Conservation (phyloP, 2,797 vertebrate species). For the Spondyliosoma cantharus region DNA sequence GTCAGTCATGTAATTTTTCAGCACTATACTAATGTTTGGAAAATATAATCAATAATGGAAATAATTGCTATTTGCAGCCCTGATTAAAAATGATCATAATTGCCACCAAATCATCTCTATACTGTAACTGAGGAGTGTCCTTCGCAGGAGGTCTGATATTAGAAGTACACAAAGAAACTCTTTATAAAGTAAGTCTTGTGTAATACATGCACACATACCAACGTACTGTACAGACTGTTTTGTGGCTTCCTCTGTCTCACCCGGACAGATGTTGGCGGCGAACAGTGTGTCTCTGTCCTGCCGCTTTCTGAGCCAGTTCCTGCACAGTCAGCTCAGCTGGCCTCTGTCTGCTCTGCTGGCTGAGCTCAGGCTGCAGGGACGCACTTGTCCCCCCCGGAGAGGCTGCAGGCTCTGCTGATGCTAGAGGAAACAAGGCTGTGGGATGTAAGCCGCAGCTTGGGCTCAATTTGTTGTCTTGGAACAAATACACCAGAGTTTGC, state of each 20-base stretch:
- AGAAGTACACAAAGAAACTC: not conserved
- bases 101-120: not conserved
- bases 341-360: conserved; percentile 58
- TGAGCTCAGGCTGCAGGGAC: conserved; percentile 66
- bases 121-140: not conserved
- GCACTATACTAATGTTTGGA: not conserved
- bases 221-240: conserved; percentile 3
- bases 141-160: not conserved
- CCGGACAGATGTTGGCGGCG: conserved; percentile 57
- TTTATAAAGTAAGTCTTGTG: not conserved
- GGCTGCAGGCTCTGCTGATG: conserved; percentile 74
- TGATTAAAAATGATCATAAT: not conserved
- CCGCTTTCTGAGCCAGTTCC: conserved; percentile 38
- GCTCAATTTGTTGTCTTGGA: conserved; percentile 64
- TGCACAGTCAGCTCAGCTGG: conserved; percentile 68
- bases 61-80: not conserved
- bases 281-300: conserved; percentile 48
- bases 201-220: not conserved
- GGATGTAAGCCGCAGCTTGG: conserved; percentile 64
- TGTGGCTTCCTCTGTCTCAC: conserved; percentile 29
- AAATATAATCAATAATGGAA: not conserved
- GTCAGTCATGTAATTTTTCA: not conserved
- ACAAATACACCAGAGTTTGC: conserved; percentile 48
- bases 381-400: conserved; percentile 56
- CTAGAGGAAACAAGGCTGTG: conserved; percentile 56